Evolutionary conservation across 35 echinoderm and acorn worm genomes (phyloP).

Genomic region (Nesometra sesokonis): DNA sequence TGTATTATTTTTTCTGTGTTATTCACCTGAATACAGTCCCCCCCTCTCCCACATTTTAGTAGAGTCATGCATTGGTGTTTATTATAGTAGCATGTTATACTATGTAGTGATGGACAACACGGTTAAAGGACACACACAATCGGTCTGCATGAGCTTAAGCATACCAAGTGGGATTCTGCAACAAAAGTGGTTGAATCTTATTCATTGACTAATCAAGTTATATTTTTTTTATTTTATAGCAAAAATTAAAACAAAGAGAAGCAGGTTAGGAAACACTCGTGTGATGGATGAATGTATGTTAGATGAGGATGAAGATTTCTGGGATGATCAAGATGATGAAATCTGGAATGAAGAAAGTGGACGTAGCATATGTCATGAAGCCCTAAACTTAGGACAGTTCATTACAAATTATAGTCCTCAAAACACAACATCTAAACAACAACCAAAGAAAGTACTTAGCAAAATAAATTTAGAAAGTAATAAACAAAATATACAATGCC

Average conservation of each 20-base stretch:
- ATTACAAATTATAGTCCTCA: neutral
- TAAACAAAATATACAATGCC: neutral
- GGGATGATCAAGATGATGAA: neutral
- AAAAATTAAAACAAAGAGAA: neutral
- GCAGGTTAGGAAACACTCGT: neutral
- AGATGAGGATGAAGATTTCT: neutral
- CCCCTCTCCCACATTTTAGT: too few species aligned
- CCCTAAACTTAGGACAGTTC: neutral
- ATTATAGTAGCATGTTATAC: too few species aligned
- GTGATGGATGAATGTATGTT: neutral
- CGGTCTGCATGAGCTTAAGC: too few species aligned
- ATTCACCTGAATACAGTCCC: too few species aligned
- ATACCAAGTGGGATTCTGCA: too few species aligned
- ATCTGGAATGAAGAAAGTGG: neutral
- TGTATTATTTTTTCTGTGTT: too few species aligned
- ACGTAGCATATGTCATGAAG: neutral
- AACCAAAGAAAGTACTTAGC: neutral
- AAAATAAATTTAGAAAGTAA: neutral
- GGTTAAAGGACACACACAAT: too few species aligned
- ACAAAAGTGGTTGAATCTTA: too few species aligned
- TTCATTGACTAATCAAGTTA: neutral
- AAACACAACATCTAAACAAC: neutral
- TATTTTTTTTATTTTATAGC: neutral
- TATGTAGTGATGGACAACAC: too few species aligned
- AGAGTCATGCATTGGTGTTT: too few species aligned